These are phyloP conservation scores for Clivina fossor DNA, from an alignment of 2,888 invertebrate genomes.

Conservation along the genomic window DNA sequence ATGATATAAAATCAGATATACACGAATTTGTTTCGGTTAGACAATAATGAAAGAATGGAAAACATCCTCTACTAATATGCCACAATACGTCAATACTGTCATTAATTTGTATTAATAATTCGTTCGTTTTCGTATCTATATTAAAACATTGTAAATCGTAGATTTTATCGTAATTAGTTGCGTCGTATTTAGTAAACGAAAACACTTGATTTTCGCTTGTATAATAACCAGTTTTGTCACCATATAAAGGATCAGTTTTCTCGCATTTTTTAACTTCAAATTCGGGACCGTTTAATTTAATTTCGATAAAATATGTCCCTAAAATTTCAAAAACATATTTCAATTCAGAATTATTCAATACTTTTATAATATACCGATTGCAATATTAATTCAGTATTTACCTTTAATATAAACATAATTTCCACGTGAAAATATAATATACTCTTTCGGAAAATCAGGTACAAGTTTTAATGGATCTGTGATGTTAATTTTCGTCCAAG, in stretches of 20 bases:
- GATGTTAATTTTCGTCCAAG: constrained; percentile 42
- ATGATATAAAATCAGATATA: constrained; percentile 33
- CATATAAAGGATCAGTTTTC: constrained; percentile 1
- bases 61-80: constrained; percentile 30
- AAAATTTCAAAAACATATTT: too few species aligned
- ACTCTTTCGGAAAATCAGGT: constrained; percentile 39
- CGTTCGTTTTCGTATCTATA: constrained; percentile 4
- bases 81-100: constrained; percentile 15
- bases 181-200: constrained; percentile 11
- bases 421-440: constrained; percentile 44
- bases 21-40: constrained; percentile 33
- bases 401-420: constrained; percentile 46
- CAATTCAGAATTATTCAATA: neutral
- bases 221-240: constrained; percentile 13
- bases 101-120: constrained; percentile 17
- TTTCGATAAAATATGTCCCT: constrained; percentile 10
- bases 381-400: constrained; percentile 35
- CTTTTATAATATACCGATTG: neutral
- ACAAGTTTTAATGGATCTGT: constrained; percentile 35
- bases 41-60: constrained; percentile 36
- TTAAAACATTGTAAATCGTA: constrained; percentile 15
- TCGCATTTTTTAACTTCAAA: neutral
- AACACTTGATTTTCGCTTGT: constrained; percentile 8
- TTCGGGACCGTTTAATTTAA: constrained; percentile 1
- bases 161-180: neutral